Evolutionary conservation across 2,888 invertebrate species (phyloP), one percentile per base, ranked within the genome.

Genomic region (Cactoblastis cactorum): DNA sequence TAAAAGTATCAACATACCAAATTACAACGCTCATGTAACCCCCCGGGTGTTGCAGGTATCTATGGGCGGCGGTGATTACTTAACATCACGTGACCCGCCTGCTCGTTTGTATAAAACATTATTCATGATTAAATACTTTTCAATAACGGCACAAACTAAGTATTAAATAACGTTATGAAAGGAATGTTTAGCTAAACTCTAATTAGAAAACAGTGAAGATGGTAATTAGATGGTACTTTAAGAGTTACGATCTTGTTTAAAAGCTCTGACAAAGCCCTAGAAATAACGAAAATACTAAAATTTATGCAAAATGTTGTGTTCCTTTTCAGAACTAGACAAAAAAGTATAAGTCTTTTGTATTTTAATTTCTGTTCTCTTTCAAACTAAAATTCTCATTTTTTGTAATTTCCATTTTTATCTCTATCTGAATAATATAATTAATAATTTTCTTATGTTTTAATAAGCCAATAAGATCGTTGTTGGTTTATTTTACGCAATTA

Each of bases 201-300:
- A 77, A 76, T 75, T 75, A 76, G 69, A 65, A 74, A 73, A 71
- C 71, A 73, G 65, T 71, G 66, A 70, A 59, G 58, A 65, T 62
- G 63, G 69, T 75, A 77, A 79, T 78, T 78, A 78, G 71, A 57
- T 67, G 64, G 71, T 70, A 74, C 75, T 77, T 75, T 74, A 71
- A 65, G 67, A 75, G 75, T 77, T 74, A 77, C 71, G 71, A 71
- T 69, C 66, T 61, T 57, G 63, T 70, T 66, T 71, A 69, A 74
- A 72, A 73, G 71, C 71, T 71, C 47, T 54, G 51, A 51, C 54
- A 51, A 52, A 51, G 53, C 49, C 49, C 46, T 43, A 45, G 52
- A 51, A 54, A 58, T 56, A 47, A 48, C 49, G 51, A 51, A 54
- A 57, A 50, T 48, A 54, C 53, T 57, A 54, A 55, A 57, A 60